Conservation (phyloP, 2,113 vertebrate species). For the Columba janthina region DNA sequence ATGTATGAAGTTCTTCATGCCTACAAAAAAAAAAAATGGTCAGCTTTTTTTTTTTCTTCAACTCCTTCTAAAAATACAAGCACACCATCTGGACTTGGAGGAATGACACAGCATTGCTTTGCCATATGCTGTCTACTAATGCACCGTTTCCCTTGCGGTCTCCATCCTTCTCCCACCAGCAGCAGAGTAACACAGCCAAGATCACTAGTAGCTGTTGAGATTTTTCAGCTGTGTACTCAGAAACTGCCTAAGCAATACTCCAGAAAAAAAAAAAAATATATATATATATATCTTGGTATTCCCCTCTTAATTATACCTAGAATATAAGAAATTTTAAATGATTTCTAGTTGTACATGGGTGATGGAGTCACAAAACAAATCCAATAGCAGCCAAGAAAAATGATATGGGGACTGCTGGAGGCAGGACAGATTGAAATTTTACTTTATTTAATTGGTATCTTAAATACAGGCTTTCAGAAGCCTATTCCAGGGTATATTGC, state of each 20-base stretch:
- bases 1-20: not conserved
- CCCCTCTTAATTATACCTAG: not conserved
- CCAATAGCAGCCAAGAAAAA: not conserved
- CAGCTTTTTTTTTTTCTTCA: not conserved
- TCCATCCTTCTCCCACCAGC: not conserved
- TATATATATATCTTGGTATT: not conserved
- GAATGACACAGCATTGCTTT: not conserved
- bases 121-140: not conserved
- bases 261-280: not conserved
- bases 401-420: rapidly evolving
- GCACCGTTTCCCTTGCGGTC: not conserved
- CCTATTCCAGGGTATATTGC: not conserved
- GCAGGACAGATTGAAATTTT: not conserved
- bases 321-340: not conserved
- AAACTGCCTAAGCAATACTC: not conserved
- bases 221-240: not conserved
- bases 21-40: not conserved
- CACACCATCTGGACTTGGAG: not conserved
- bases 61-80: not conserved
- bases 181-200: not conserved
- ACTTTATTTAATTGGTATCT: not conserved
- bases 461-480: not conserved
- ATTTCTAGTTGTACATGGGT: not conserved
- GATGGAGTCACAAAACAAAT: not conserved
- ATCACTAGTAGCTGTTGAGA: not conserved